A percentile compares a stretch with the other conserved stretches of the same genome.
phyloP scores from a whole-genome alignment of 2,888 invertebrate genomes.

The Pollenia amentaria region DNA sequence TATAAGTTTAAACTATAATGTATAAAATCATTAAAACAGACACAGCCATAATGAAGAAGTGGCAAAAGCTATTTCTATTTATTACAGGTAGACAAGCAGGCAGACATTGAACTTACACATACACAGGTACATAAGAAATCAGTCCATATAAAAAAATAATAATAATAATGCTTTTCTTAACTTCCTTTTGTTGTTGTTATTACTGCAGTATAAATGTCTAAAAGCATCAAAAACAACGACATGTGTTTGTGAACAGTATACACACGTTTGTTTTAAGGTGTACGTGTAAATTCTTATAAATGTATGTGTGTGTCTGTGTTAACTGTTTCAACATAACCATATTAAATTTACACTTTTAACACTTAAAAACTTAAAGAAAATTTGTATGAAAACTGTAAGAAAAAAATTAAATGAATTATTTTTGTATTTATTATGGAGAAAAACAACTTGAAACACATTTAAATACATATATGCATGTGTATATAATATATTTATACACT shows the following conservation, averaged over 20 bases:
- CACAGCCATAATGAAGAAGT: background rate
- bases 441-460: background rate
- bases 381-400: slow-evolving; percentile 14
- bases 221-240: slow-evolving; percentile 34
- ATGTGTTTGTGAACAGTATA: slow-evolving; percentile 13
- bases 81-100: slow-evolving; percentile 11
- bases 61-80: background rate
- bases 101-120: background rate
- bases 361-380: slow-evolving; percentile 57
- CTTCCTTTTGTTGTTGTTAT: slow-evolving; percentile 9
- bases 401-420: slow-evolving; percentile 52
- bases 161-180: slow-evolving; percentile 32
- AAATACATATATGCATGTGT: background rate
- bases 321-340: slow-evolving; percentile 68
- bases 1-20: slow-evolving; percentile 14
- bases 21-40: slow-evolving; percentile 49
- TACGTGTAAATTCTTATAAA: too few species aligned
- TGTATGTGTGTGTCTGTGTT: slow-evolving; percentile 24
- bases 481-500: background rate
- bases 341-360: slow-evolving; percentile 70
- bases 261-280: background rate
- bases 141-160: background rate
- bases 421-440: slow-evolving; percentile 34
- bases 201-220: slow-evolving; percentile 14
- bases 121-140: background rate